A percentile compares a stretch with the other conserved stretches of the same genome.
phyloP scores from a whole-genome alignment of 2,797 vertebrate species.

The Valencia hispanica region DNA sequence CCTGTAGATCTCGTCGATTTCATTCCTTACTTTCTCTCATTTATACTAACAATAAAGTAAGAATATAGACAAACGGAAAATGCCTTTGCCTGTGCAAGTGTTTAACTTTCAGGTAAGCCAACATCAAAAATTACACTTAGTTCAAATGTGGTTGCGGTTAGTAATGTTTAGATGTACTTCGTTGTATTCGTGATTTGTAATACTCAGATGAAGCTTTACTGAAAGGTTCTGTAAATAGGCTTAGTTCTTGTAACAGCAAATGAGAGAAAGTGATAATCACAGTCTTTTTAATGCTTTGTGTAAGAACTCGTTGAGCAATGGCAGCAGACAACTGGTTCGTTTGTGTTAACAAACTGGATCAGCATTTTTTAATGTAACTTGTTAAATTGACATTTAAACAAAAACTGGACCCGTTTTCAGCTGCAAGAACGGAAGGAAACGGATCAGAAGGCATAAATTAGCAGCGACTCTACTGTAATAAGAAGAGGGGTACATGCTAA shows the following conservation, averaged over 20 bases:
- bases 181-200: not conserved
- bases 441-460: not conserved
- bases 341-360: too few species aligned
- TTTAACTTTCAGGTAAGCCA: slow-evolving; percentile 90
- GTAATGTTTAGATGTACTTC: not conserved
- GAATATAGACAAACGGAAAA: slow-evolving; percentile 45
- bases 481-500: not conserved
- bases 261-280: not conserved
- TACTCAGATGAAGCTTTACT: not conserved
- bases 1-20: not conserved
- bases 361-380: too few species aligned
- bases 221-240: not conserved
- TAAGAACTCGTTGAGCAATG: not conserved
- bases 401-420: not conserved
- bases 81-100: slow-evolving; percentile 93
- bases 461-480: not conserved
- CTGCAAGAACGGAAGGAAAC: not conserved
- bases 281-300: not conserved
- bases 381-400: not conserved
- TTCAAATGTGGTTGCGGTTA: not conserved
- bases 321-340: not conserved
- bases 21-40: not conserved
- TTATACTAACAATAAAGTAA: not conserved
- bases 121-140: not conserved
- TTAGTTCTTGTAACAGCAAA: not conserved